Evolutionary conservation across 2,113 vertebrate species (phyloP), one percentile per base, ranked within the genome.

Genomic region (Antechinus stuartii): DNA sequence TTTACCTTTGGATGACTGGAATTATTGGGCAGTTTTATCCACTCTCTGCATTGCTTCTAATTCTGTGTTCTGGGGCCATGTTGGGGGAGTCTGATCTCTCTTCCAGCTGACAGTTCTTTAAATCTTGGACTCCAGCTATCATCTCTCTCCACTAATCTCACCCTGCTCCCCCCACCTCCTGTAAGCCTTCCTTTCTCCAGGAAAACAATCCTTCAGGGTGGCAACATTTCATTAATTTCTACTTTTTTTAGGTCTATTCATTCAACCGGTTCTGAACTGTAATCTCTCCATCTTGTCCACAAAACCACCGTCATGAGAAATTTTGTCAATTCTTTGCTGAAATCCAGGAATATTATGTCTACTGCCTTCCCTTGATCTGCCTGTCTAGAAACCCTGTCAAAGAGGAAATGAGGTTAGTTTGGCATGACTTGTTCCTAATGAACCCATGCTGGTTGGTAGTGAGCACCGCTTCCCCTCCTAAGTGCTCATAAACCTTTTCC

Each of bases 1-100:
- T 25, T n/a, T 91, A 91, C 84, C n/a, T 55, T 94, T 91, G 49
- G 53, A 26, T 90, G 91, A 95, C 54, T 19, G 61, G 27, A 11
- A 10, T 50, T n/a, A 2, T 27, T 1, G 30, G 91, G 89, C n/a
- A 56, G 35, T 42, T 84, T 84, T 42, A 1, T 84, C 68, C 68
- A 23, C 14, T 50, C 24, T 22, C 6, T 42, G 2, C 68, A 22
- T 22, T 19, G 68, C 61, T 76, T 76, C 61, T 84, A 42, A n/a
- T 42, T 52, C 47, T 90, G 90, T 50, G 47, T 23, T 50, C 90
- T 52, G 46, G 90, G 47, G 25, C 26, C 89, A 47, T 90, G 24
- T 50, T 30, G 47, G 89, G 89, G 89, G 46, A 3, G 23, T 90
- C 42, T n/a, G 57, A 35, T 35, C 57, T 35, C 14, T n/a, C 61